Conservation (phyloP, 2,888 invertebrate genomes). For the Mythimna lalbum region DNA sequence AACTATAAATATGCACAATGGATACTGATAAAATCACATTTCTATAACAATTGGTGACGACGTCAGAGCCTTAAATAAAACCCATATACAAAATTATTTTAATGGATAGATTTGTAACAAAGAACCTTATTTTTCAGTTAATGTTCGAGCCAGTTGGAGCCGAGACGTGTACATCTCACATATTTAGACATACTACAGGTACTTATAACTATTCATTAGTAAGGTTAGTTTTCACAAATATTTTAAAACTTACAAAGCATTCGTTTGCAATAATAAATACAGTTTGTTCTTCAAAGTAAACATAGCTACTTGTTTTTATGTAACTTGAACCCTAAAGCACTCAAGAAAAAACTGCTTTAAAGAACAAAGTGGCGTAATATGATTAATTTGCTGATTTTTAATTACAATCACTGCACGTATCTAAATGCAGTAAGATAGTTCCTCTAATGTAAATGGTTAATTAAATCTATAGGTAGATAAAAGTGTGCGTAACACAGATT, state of each 20-base stretch:
- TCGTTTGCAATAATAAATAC: conserved; percentile 18
- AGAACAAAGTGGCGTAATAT: conserved; percentile 55
- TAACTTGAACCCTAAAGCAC: not conserved
- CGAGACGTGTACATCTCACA: conserved; percentile 69
- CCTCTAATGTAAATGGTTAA: conserved; percentile 20
- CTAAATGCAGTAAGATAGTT: conserved; percentile 38
- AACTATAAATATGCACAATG: conserved; percentile 27
- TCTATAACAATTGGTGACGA: conserved; percentile 37
- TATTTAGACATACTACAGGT: conserved; percentile 74
- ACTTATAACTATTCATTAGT: conserved; percentile 47
- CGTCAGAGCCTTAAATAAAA: conserved; percentile 33
- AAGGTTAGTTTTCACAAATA: conserved; percentile 23
- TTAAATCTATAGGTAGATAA: conserved; percentile 8
- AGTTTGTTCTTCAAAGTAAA: conserved; percentile 60
- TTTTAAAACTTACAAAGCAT: conserved; percentile 22
- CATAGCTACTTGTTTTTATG: not conserved
- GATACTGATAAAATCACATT: conserved; percentile 41
- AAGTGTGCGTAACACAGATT: conserved; percentile 16
- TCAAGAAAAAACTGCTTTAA: conserved; percentile 32
- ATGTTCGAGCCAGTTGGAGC: conserved; percentile 80
- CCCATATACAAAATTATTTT: conserved; percentile 7
- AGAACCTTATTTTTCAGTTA: conserved; percentile 77
- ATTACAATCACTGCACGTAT: conserved; percentile 50
- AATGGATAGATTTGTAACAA: conserved; percentile 24
- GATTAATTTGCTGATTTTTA: conserved; percentile 46